These are phyloP conservation scores for Pseudorhiza aurosa DNA, from an alignment of 30 jellyfish, hydroid and myxozoan genomes.

Conservation along the genomic window DNA sequence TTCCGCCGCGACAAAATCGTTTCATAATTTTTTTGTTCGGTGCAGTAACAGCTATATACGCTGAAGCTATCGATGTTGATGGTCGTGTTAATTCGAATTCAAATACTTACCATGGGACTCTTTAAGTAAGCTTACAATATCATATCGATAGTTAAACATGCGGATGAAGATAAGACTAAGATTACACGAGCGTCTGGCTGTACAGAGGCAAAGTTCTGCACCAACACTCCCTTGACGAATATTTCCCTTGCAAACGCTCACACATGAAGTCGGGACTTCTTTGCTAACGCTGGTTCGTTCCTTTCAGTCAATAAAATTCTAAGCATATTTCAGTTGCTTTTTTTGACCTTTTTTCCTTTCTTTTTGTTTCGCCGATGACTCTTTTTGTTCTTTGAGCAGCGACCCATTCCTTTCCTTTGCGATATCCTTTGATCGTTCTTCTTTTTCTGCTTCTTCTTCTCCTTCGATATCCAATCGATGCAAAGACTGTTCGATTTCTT, in stretches of 20 bases:
- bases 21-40: too few species aligned
- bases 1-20: too few species aligned
- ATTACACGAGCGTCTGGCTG: too few species aligned
- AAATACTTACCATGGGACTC: too few species aligned
- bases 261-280: neutral
- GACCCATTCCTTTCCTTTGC: neutral
- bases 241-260: neutral
- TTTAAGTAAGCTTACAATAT: too few species aligned
- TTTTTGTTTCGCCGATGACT: neutral
- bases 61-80: too few species aligned
- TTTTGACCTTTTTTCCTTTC: neutral
- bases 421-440: neutral
- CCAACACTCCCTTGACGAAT: neutral
- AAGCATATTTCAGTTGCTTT: neutral
- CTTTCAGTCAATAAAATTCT: neutral
- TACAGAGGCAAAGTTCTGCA: too few species aligned
- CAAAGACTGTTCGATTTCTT: constrained; percentile 62
- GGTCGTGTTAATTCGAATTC: too few species aligned
- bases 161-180: too few species aligned
- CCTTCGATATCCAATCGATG: constrained; percentile 49
- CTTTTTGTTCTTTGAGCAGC: neutral
- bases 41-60: too few species aligned
- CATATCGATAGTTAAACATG: too few species aligned
- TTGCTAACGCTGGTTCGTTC: neutral
- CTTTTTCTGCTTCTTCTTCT: constrained; percentile 12